phyloP scores from a whole-genome alignment of 37 sponge, comb jelly and placozoan genomes.

The Oopsacas minuta region DNA sequence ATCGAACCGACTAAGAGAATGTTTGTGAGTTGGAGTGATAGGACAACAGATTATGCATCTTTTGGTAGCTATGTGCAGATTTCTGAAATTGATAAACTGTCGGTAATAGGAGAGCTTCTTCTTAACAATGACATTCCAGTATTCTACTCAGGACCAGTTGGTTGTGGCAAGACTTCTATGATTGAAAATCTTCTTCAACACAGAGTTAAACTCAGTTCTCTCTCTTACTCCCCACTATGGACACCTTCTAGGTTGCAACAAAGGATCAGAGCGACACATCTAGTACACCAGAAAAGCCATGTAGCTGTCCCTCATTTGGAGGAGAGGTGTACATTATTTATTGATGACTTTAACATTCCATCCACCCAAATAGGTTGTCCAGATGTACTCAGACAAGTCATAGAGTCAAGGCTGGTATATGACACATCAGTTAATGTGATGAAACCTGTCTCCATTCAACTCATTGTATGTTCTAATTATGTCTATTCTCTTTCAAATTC shows the following conservation, averaged over 20 bases:
- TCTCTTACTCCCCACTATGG: conserved; percentile 13
- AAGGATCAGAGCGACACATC: background rate
- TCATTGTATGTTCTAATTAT: background rate
- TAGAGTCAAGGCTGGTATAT: background rate
- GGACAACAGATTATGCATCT: background rate
- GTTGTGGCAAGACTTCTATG: background rate
- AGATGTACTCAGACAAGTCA: background rate
- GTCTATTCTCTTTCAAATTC: background rate
- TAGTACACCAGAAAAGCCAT: background rate
- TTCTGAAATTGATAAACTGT: background rate
- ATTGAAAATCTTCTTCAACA: background rate
- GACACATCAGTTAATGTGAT: background rate
- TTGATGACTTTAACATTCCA: background rate
- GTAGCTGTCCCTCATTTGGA: background rate
- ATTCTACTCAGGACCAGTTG: background rate
- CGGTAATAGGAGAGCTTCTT: background rate
- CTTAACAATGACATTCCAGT: background rate
- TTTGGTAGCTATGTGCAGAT: background rate
- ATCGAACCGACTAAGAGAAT: background rate
- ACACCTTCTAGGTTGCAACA: background rate
- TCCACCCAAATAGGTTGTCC: background rate
- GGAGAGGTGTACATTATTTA: background rate
- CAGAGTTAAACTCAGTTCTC: background rate
- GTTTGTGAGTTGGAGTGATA: background rate
- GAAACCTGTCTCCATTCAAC: conserved; percentile 1